Percentiles rank a stretch among this genome's conserved stretches.
Conservation (phyloP, 2,888 invertebrate genomes). For the Vandiemenella viatica region DNA sequence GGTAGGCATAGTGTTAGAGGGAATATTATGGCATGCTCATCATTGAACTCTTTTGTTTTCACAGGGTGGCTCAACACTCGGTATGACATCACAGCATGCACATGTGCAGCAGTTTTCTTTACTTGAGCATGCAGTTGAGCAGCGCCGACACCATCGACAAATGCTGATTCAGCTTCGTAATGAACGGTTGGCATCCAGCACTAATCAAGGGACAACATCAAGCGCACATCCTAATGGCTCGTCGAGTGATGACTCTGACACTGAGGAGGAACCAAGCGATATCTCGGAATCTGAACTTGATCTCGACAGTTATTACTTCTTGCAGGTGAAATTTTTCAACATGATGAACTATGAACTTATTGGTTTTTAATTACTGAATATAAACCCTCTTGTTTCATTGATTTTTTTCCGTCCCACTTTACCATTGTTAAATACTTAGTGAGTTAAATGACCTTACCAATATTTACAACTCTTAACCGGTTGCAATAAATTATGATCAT, state of each 20-base stretch:
- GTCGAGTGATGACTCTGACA: slow-evolving; percentile 65
- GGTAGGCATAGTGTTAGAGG: too few relatives aligned
- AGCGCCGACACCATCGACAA: slow-evolving; percentile 73
- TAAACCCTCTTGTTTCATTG: too few relatives aligned
- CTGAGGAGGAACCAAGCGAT: slow-evolving; percentile 70
- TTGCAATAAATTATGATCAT: too few relatives aligned
- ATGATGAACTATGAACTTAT: too few relatives aligned
- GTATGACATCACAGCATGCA: slow-evolving; percentile 59
- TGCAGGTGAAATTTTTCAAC: slow-evolving; percentile 34
- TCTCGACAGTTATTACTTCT: slow-evolving; percentile 75
- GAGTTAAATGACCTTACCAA: too few relatives aligned
- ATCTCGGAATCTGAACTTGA: slow-evolving; percentile 47
- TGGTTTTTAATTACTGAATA: too few relatives aligned
- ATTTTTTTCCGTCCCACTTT: too few relatives aligned
- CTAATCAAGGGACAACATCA: slow-evolving; percentile 20
- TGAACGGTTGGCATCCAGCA: slow-evolving; percentile 45
- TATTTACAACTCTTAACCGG: too few relatives aligned
- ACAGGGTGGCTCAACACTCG: slow-evolving; percentile 78
- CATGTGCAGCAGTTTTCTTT: slow-evolving; percentile 66
- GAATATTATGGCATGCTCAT: neutral
- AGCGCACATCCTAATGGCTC: slow-evolving; percentile 35
- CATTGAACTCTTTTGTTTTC: slow-evolving; percentile 5
- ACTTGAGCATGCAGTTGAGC: slow-evolving; percentile 76
- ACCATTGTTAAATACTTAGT: too few relatives aligned
- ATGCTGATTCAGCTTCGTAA: slow-evolving; percentile 54